Evolutionary conservation across 2,888 invertebrate species (phyloP), one percentile per base, ranked within the genome.

Genomic region (Perithous albicinctus): DNA sequence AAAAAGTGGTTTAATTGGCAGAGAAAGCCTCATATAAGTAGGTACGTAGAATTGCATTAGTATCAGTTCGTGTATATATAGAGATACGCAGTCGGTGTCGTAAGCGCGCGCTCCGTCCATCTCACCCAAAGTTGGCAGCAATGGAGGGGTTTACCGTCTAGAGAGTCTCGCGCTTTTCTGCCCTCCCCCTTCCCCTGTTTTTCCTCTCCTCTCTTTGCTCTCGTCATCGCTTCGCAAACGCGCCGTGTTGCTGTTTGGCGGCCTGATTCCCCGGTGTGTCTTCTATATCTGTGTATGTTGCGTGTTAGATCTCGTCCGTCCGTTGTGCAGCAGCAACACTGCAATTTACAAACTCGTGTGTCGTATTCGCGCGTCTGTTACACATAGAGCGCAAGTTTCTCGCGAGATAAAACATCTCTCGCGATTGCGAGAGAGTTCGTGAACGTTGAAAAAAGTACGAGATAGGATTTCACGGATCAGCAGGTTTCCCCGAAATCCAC

Each of bases 241-340:
- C 12, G 64, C 75, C 75, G 69, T 70, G 41, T 76, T 59, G 75
- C 75, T 38, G 63, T 78, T 77, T 56, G 72, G 72, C 73, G 54
- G 66, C 66, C 76, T 77, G 76, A 69, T 61, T 69, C 35, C 67
- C 61, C 69, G 67, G 77, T 69, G 56, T 61, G 59, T 61, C 15
- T 32, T 15, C 41, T 38, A 18, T 26, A 32, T 35, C 61, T 63
- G 35, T 61, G 51, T 41, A 29, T 48, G 15, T 43, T 63, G 69
- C 32, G 69, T 66, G 61, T 73, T 38, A 32, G n/a, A 46, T 54
- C 46, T 29, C 64, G 66, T 72, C 43, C 38, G 66, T 56, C 72
- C 64, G 63, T 78, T 41, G 64, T 54, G 29, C 38, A 54, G 48
- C 32, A 56, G 32, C 41, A 32, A 38, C 54, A 29, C 23, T 29